Percentiles rank a stretch among this genome's conserved stretches.
phyloP scores from a whole-genome alignment of 2,888 invertebrate genomes.

The Drosophila paramelanica region DNA sequence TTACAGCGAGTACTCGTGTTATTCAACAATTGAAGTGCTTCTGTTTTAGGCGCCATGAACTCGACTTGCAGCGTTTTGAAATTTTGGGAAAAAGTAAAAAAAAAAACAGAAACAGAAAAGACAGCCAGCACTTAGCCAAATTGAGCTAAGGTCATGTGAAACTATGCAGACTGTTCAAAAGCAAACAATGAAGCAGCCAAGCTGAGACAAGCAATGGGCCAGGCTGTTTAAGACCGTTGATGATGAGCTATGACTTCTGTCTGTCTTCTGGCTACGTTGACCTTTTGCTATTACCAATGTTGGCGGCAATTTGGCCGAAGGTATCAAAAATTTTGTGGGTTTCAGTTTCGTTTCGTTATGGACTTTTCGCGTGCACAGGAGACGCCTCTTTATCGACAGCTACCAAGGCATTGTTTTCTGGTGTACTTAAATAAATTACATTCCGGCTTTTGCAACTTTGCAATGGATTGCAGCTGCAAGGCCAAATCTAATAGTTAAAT shows the following conservation, averaged over 20 bases:
- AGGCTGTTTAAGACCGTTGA: conserved; percentile 44
- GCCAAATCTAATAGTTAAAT: conserved; percentile 34
- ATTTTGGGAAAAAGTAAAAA: conserved; percentile 33
- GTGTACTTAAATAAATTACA: conserved; percentile 57
- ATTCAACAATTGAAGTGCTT: conserved; percentile 60
- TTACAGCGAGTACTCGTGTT: conserved; percentile 34
- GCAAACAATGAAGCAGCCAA: conserved; percentile 37
- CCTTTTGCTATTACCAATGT: conserved; percentile 71
- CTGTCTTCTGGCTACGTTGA: conserved; percentile 45
- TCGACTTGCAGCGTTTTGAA: conserved; percentile 51
- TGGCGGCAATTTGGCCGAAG: conserved; percentile 58
- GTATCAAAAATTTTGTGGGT: conserved; percentile 47
- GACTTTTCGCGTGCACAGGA: conserved; percentile 47
- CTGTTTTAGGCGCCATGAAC: conserved; percentile 66
- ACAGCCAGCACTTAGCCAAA: conserved; percentile 44
- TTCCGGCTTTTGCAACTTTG: conserved; percentile 28
- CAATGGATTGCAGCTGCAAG: conserved; percentile 53
- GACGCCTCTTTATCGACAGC: conserved; percentile 55
- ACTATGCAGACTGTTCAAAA: conserved; percentile 54
- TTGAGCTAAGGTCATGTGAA: conserved; percentile 78
- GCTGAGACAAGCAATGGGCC: conserved; percentile 33
- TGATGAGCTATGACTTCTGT: conserved; percentile 76
- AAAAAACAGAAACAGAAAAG: conserved; percentile 32
- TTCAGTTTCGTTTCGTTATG: conserved; percentile 46
- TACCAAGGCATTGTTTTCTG: conserved; percentile 53